Base-by-base conservation (phyloP, 2,888 invertebrate species). In the Coleophora deauratella region DNA sequence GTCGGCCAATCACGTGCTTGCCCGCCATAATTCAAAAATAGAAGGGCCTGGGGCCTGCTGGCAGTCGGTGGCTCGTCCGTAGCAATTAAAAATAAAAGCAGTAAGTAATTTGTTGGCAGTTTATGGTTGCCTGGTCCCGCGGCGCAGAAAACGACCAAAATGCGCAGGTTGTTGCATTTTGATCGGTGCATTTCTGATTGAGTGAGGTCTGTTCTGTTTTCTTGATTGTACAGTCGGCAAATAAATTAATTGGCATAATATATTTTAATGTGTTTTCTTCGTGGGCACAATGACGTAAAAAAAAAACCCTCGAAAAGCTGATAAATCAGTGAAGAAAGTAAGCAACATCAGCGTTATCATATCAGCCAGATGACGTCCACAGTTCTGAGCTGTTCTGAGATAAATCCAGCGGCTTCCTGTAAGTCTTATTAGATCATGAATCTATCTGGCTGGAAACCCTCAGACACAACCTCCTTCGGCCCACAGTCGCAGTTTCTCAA, bases 81-180 rank as follows among this genome's bases (percentile, higher is more conserved):
- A 68, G 73, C 78, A 84, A 82, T 84, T 82, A 84, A 82, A 84
- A 84, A 84, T 79, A 80, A 82, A 79, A 73, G 70, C 66, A 62
- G 66, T 56, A 64, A 70, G 65, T 82, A 82, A 82, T 82, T 82
- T 81, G 81, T 77, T 72, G 70, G 68, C 72, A 76, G 74, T 73
- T 79, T 75, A 79, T 74, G 74, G 70, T 63, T 66, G 66, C 59
- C 59, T 50, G 59, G 57, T 30, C 62, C 59, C 49, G 56, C 49
- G 66, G 57, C 65, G 21, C 57, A 69, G 63, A 74, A 78, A 76
- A 78, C 59, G 63, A 70, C 55, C 53, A 76, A 72, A 70, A 72
- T 46, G 41, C 10, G 31, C 42, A 40, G 13, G n/a, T 59, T 72
- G 75, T 73, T 72, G 70, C 76, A 77, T 79, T 78, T 76, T 81